Evolutionary conservation across 2,113 vertebrate species (phyloP).

Genomic region (Stegostoma tigrinum): DNA sequence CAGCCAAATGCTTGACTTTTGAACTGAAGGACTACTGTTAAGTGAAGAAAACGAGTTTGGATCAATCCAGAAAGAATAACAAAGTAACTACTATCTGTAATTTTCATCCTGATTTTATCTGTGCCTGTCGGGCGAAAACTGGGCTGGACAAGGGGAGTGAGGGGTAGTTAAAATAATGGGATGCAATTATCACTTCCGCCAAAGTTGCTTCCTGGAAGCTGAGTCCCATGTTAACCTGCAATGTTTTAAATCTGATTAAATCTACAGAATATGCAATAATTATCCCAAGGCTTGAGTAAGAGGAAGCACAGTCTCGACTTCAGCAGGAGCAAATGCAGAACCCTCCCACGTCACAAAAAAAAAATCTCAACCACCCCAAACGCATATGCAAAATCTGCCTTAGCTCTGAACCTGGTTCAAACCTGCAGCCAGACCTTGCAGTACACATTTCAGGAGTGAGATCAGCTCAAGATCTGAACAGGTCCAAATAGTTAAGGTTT

Average conservation of each 20-base stretch:
- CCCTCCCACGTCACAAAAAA: not conserved
- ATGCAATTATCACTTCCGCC: not conserved
- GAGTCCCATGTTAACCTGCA: not conserved
- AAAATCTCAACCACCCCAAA: too few relatives aligned
- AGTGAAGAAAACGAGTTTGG: not conserved
- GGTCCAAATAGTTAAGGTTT: not conserved
- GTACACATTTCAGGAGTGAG: not conserved
- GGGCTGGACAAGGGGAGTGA: not conserved
- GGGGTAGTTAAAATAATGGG: not conserved
- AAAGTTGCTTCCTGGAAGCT: not conserved
- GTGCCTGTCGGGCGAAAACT: not conserved
- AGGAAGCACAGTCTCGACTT: not conserved
- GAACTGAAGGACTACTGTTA: not conserved
- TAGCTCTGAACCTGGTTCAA: too few relatives aligned
- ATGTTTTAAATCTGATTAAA: not conserved
- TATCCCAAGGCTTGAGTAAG: not conserved
- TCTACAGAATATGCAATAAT: not conserved
- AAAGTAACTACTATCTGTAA: not conserved
- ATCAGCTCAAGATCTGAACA: not conserved
- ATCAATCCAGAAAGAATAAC: not conserved
- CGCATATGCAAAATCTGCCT: too few relatives aligned
- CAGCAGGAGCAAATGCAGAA: too few relatives aligned
- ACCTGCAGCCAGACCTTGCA: too few relatives aligned
- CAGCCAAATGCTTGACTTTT: not conserved
- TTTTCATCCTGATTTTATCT: not conserved